phyloP scores from a whole-genome alignment of 2,888 invertebrate species.

The Leucophenga montana region DNA sequence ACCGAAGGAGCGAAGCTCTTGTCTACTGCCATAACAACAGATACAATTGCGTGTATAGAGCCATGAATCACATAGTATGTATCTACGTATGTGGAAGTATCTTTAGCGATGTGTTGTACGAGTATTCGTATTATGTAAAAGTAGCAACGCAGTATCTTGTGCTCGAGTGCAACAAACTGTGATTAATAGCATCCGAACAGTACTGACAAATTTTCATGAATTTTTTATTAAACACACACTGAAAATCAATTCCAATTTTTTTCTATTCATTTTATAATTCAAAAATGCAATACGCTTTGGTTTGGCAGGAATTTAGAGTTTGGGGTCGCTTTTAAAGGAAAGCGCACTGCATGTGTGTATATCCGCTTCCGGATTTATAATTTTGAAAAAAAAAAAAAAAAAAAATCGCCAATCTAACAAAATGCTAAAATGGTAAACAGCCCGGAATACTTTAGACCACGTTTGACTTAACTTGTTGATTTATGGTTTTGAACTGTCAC shows the following conservation, averaged over 20 bases:
- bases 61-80: background rate
- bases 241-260: conserved; percentile 61
- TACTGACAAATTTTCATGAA: conserved; percentile 68
- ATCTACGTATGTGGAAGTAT: conserved; percentile 1
- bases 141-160: conserved; percentile 52
- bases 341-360: conserved; percentile 33
- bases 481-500: conserved; percentile 64
- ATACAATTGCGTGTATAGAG: background rate
- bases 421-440: conserved; percentile 22
- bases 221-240: conserved; percentile 66
- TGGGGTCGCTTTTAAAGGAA: background rate
- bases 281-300: conserved; percentile 6
- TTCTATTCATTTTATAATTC: background rate
- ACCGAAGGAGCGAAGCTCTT: no score
- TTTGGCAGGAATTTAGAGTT: background rate
- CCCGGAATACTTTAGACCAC: conserved; percentile 49
- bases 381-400: background rate
- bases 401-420: background rate
- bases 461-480: conserved; percentile 69
- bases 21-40: background rate
- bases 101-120: background rate
- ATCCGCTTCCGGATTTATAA: conserved; percentile 32
- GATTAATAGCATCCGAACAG: conserved; percentile 61
- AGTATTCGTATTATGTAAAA: background rate
- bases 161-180: conserved; percentile 64